These are phyloP conservation scores for Sus cebifrons DNA, from an alignment of 2,797 vertebrate species.

Conservation along the genomic window DNA sequence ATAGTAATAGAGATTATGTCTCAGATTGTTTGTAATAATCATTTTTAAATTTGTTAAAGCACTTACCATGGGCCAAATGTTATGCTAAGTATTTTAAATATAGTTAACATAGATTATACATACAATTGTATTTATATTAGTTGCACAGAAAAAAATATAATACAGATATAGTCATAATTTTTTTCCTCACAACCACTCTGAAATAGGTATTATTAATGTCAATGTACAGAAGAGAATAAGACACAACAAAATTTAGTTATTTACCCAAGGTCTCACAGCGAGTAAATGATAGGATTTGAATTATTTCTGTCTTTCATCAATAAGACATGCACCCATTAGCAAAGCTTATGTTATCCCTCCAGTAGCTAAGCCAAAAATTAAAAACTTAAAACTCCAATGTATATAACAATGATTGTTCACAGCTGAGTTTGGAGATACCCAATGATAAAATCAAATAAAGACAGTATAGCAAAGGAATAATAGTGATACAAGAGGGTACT, in stretches of 20 bases:
- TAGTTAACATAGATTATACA: not conserved
- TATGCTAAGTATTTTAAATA: conserved; percentile 26
- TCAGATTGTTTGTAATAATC: not conserved
- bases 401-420: not conserved
- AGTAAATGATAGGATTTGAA: not conserved
- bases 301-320: not conserved
- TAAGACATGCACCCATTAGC: not conserved
- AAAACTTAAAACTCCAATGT: not conserved
- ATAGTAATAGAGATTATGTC: not conserved
- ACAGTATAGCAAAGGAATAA: not conserved
- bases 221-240: not conserved
- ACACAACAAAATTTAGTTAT: not conserved
- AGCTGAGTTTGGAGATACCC: not conserved
- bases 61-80: not conserved
- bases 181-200: not conserved
- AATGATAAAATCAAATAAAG: not conserved
- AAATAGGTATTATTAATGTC: not conserved
- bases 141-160: not conserved
- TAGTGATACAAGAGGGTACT: not conserved
- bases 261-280: not conserved
- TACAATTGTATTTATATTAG: not conserved
- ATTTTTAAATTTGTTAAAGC: not conserved
- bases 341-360: not conserved
- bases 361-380: not conserved
- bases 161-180: not conserved